Base-by-base conservation (phyloP, 2,113 vertebrate genomes). In the Tautogolabrus adspersus region DNA sequence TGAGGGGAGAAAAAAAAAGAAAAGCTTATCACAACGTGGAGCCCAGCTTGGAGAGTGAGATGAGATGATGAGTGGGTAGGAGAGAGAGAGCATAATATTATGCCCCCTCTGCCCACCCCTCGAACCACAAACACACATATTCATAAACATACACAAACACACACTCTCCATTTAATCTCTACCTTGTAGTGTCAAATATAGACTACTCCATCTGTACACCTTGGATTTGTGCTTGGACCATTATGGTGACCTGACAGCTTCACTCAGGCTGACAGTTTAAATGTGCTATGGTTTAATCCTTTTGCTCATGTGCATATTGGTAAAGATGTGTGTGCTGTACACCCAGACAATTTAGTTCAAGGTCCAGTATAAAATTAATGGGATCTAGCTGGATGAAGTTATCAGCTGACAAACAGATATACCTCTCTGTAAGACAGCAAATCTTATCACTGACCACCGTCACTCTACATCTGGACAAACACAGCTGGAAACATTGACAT, bases 1-100 rank as follows among this genome's bases (percentile, higher is more conserved):
- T 81, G 74, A 77, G 82, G 3, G 30, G 6, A 6, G 30, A 6
- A 34, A 34, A 65, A 68, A 71, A 76, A 10, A 44, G 42, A n/a
- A 72, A 75, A 26, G 60, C 59, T 87, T 80, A 78, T 82, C 66
- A 6, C 55, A 67, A 63, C 26, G 30, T 72, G 66, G 72, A 69
- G 74, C 64, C 30, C 38, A 80, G 74, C 58, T 75, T 74, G 47
- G 82, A 62, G 67, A 81, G 58, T 64, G 54, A 30, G 21, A 71
- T 67, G 52, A 78, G 63, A 70, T 83, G 72, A 34, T 30, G 70
- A 61, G 49, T 37, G 65, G 73, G 66, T 75, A 66, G 61, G 57
- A 60, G 23, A 44, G 23, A 44, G 47, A 44, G 44, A 44, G 55
- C 15, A 26, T 65, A 59, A 44, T 37, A 66, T 62, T 69, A 58